Evolutionary conservation across 2,888 invertebrate genomes (phyloP).

Genomic region (Eristalis pertinax): DNA sequence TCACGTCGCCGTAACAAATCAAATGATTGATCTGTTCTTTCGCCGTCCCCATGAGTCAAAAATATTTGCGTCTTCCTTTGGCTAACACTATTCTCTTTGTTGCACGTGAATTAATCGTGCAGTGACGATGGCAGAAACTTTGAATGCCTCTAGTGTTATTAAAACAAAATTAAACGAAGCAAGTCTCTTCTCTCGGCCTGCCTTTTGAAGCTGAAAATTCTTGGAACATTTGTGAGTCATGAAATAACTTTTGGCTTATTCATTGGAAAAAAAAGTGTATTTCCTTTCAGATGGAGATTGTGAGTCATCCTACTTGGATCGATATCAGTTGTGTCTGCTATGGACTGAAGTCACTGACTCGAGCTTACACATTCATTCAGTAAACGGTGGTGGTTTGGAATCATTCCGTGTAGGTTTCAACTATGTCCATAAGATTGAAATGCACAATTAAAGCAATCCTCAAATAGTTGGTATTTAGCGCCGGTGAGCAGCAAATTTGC

Average conservation of each 20-base stretch:
- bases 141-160: background rate
- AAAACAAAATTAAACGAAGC: background rate
- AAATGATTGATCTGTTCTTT: background rate
- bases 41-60: background rate
- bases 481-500: no score
- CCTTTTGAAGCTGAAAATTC: background rate
- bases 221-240: background rate
- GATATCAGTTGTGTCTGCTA: background rate
- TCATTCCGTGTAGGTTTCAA: background rate
- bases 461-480: no score
- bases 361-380: background rate
- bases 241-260: background rate
- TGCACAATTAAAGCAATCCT: no score
- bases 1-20: background rate
- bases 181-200: background rate
- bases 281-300: background rate
- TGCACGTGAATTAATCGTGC: background rate
- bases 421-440: no score
- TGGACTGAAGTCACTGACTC: background rate
- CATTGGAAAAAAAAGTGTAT: background rate
- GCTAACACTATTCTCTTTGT: background rate
- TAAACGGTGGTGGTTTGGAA: no score
- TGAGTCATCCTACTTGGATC: background rate
- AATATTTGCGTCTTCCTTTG: background rate
- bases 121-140: background rate